phyloP scores from a whole-genome alignment of 2,797 vertebrate genomes.

The Australoheros facetus region DNA sequence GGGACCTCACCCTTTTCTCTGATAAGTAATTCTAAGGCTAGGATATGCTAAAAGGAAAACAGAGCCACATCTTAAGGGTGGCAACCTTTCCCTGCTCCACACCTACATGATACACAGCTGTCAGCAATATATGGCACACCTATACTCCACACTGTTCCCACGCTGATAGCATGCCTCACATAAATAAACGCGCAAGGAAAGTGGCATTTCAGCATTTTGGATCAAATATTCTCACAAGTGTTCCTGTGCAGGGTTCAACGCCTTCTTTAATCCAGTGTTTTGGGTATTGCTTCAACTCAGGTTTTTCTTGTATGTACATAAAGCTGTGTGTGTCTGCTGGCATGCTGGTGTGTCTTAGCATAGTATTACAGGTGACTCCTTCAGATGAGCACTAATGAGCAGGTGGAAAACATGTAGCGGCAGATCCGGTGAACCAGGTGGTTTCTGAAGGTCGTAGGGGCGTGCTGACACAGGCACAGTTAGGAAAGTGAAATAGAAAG shows the following conservation, averaged over 20 bases:
- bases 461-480: slow-evolving; percentile 25
- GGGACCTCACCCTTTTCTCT: not conserved
- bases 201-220: slow-evolving; percentile 18
- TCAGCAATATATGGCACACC: slow-evolving; percentile 32
- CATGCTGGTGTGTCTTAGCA: not conserved
- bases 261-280: not conserved
- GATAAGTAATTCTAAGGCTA: not conserved
- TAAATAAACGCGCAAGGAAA: not conserved
- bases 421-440: not conserved
- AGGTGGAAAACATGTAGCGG: slow-evolving; percentile 16
- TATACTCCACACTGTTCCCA: slow-evolving; percentile 53
- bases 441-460: slow-evolving; percentile 34
- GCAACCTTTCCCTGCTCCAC: slow-evolving; percentile 12
- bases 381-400: slow-evolving; percentile 6
- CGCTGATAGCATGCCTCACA: slow-evolving; percentile 41
- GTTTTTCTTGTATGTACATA: not conserved
- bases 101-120: slow-evolving; percentile 29
- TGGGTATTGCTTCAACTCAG: not conserved
- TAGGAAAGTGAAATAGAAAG: slow-evolving; percentile 35
- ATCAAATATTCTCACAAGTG: slow-evolving; percentile 2
- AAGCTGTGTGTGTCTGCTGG: not conserved
- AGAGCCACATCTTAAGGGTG: not conserved
- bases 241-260: not conserved
- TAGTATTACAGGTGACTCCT: not conserved
- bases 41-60: slow-evolving; percentile 18